Conservation (phyloP, 2,888 invertebrate genomes). For the Volucella inflata region DNA sequence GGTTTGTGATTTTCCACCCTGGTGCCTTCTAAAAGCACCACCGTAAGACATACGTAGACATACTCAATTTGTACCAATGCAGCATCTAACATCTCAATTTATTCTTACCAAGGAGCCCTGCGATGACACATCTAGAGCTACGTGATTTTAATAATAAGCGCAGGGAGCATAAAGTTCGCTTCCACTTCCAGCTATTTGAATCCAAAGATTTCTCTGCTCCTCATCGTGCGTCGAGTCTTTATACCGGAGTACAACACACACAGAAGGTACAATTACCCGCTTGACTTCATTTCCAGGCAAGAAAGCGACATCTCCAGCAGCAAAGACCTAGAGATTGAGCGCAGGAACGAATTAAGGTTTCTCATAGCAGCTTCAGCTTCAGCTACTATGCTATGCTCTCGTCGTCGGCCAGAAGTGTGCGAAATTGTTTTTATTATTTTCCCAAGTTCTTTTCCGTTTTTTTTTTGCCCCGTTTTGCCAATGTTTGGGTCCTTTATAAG, state of each 20-base stretch:
- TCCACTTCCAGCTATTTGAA: slow-evolving; percentile 49
- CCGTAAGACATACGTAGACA: slow-evolving; percentile 43
- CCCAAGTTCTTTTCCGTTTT: slow-evolving; percentile 5
- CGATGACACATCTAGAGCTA: slow-evolving; percentile 70
- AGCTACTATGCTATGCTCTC: background rate
- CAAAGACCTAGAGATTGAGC: slow-evolving; percentile 25
- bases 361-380: slow-evolving; percentile 35
- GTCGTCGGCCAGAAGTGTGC: slow-evolving; percentile 60
- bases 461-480: background rate
- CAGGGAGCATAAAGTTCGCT: slow-evolving; percentile 57
- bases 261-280: slow-evolving; percentile 72
- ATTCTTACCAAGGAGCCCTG: slow-evolving; percentile 68
- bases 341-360: slow-evolving; percentile 65
- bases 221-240: slow-evolving; percentile 9
- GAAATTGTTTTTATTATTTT: slow-evolving; percentile 68
- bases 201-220: background rate
- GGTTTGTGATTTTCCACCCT: slow-evolving; percentile 67
- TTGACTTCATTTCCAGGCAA: slow-evolving; percentile 71
- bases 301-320: slow-evolving; percentile 52
- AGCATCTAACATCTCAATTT: slow-evolving; percentile 68
- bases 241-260: slow-evolving; percentile 38
- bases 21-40: slow-evolving; percentile 62
- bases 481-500: slow-evolving; percentile 56
- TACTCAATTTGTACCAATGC: slow-evolving; percentile 37
- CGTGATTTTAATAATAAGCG: slow-evolving; percentile 74